Evolutionary conservation across 2,113 vertebrate species (phyloP).

Genomic region (Misgurnus anguillicaudatus): DNA sequence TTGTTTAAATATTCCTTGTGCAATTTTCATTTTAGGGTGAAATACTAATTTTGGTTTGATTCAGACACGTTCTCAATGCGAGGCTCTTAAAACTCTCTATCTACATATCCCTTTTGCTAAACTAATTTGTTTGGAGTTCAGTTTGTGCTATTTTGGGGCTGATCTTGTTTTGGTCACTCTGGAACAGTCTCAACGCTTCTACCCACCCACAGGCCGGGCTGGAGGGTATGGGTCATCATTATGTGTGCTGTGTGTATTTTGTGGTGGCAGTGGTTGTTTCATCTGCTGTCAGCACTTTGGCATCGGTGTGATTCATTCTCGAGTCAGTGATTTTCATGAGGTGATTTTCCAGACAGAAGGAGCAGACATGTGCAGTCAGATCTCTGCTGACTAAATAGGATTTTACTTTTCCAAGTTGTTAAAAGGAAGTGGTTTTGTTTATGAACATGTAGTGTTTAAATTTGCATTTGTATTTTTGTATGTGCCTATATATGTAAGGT

Average conservation of each 20-base stretch:
- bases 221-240: not conserved
- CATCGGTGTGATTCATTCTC: constrained; percentile 3
- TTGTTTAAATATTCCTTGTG: no score
- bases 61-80: no score
- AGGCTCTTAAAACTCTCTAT: not conserved
- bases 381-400: constrained; percentile 15
- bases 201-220: not conserved
- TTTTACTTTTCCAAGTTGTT: not conserved
- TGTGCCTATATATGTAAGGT: constrained; percentile 1
- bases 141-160: not conserved
- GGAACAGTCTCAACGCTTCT: not conserved
- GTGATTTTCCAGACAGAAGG: not conserved
- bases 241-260: constrained; percentile 7
- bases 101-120: not conserved
- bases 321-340: constrained; percentile 14
- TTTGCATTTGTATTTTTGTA: not conserved
- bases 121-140: not conserved
- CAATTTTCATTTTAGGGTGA: no score
- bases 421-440: not conserved
- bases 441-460: not conserved
- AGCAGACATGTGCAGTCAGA: not conserved
- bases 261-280: not conserved
- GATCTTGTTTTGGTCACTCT: not conserved
- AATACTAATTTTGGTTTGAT: no score
- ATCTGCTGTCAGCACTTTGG: constrained; percentile 21